phyloP scores from a whole-genome alignment of 1,140 invertebrate species.

The Solen grandis region DNA sequence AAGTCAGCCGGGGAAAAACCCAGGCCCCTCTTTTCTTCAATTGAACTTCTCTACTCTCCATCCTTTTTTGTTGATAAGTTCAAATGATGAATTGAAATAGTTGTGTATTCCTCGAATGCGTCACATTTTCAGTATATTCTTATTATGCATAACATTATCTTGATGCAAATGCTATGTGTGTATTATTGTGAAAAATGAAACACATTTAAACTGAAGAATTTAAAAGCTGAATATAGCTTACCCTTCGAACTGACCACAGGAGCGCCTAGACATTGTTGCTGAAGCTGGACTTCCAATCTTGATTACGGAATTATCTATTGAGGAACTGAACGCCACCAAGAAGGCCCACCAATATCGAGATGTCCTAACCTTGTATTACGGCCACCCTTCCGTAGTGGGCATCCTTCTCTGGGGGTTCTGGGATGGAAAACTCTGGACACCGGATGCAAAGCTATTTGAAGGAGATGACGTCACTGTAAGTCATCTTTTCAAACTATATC shows the following conservation, averaged over 20 bases:
- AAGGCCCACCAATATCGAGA: conserved; percentile 61
- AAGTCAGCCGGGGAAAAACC: too few species aligned
- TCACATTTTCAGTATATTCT: too few species aligned
- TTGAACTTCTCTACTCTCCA: too few species aligned
- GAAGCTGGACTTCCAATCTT: conserved; percentile 70
- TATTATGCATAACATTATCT: too few species aligned
- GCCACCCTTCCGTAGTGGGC: conserved; percentile 66
- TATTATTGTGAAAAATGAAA: too few species aligned
- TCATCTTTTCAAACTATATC: not conserved
- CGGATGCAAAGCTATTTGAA: conserved; percentile 31
- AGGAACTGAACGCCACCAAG: conserved; percentile 53
- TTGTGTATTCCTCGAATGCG: too few species aligned
- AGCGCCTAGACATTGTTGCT: conserved; percentile 66
- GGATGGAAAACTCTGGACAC: conserved; percentile 38
- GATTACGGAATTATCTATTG: conserved; percentile 73
- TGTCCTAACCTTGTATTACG: conserved; percentile 59
- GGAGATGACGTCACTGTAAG: conserved; percentile 10
- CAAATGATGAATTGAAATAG: too few species aligned
- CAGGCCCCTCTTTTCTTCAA: too few species aligned
- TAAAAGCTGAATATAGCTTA: too few species aligned
- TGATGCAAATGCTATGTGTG: too few species aligned
- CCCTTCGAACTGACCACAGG: conserved; percentile 37
- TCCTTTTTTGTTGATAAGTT: too few species aligned
- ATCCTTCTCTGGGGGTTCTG: conserved; percentile 73
- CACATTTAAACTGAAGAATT: too few species aligned